These are phyloP conservation scores for Equus przewalskii DNA, from an alignment of 2,113 vertebrate species.

Conservation along the genomic window DNA sequence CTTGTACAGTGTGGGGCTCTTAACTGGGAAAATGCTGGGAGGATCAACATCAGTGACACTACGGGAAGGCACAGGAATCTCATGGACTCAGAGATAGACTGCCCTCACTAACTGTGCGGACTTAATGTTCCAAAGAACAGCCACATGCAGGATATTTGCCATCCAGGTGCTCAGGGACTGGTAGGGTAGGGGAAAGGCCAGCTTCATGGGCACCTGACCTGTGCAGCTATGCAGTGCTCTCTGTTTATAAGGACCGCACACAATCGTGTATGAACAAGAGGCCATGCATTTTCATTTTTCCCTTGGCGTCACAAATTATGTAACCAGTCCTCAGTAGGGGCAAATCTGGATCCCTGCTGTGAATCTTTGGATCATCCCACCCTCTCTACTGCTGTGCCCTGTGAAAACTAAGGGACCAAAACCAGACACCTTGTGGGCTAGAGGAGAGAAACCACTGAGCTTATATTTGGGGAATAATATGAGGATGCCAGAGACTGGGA, in stretches of 20 bases:
- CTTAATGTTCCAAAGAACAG: background rate
- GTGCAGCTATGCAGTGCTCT: accelerated
- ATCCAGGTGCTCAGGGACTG: background rate
- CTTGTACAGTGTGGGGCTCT: background rate
- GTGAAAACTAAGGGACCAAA: background rate
- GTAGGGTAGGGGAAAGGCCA: background rate
- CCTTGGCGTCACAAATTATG: background rate
- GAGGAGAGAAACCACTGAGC: background rate
- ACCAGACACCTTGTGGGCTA: background rate
- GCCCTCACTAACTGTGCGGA: accelerated
- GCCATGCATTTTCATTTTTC: background rate
- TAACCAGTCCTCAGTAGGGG: background rate
- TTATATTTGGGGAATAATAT: background rate
- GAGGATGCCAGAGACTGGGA: background rate
- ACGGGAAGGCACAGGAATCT: background rate
- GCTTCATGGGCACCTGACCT: background rate
- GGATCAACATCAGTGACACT: background rate
- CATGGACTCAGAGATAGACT: background rate
- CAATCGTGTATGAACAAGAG: background rate
- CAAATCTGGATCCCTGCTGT: background rate
- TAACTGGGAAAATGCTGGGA: no score
- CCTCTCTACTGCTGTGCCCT: background rate
- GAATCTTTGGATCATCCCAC: background rate
- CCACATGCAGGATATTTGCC: background rate
- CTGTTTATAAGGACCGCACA: background rate